Conservation (phyloP, 2,113 vertebrate species). For the Laticauda laticaudata region DNA sequence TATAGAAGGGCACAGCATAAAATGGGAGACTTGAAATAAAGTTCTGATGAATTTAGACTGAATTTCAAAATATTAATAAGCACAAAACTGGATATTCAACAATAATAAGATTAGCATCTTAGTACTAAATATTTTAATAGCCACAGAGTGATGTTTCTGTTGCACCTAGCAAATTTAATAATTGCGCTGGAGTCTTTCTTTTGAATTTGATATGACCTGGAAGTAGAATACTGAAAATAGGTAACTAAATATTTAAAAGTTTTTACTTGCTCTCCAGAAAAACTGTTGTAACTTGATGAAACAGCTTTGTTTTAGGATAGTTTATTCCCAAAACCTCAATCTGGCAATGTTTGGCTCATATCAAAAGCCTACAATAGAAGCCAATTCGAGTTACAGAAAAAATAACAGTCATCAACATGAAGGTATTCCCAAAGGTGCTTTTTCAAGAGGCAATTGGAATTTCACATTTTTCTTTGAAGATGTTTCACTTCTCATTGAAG, state of each 20-base stretch:
- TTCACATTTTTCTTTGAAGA: no score
- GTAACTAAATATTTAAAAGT: background rate
- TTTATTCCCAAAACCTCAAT: background rate
- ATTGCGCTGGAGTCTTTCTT: background rate
- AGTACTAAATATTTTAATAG: background rate
- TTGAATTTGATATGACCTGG: background rate
- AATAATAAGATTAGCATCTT: background rate
- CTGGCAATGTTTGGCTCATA: background rate
- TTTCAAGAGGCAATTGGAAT: no score
- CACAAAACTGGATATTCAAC: background rate
- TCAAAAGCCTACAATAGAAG: background rate
- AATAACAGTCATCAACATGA: background rate
- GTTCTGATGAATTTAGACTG: background rate
- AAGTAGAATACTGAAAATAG: background rate
- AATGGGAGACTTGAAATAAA: background rate
- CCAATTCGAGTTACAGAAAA: background rate
- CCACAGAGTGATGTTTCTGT: background rate
- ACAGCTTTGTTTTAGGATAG: background rate
- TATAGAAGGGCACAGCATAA: background rate
- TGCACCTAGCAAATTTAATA: background rate
- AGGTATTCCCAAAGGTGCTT: no score
- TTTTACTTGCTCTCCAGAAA: background rate
- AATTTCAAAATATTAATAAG: background rate
- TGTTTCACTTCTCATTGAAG: no score
- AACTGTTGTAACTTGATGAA: background rate